Evolutionary conservation across 1,140 invertebrate genomes (phyloP).

Genomic region (Megalopta genalis): DNA sequence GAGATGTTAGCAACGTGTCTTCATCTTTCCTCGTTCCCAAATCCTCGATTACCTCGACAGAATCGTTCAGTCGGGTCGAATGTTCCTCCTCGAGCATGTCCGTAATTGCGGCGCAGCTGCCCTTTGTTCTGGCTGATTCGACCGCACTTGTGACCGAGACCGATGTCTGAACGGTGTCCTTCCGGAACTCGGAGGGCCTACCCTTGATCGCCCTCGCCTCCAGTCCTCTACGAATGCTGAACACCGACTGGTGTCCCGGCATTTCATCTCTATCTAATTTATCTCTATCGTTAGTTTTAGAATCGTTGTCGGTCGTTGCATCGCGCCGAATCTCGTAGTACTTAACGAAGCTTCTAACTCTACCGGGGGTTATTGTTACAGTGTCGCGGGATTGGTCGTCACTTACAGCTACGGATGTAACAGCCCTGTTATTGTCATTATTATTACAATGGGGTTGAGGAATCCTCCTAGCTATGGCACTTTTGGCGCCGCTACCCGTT

Average conservation of each 20-base stretch:
- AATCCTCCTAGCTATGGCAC: constrained; percentile 74
- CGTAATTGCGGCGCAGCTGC: too few relatives aligned
- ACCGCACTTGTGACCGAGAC: not conserved
- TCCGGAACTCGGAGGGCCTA: not conserved
- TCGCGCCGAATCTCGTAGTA: constrained; percentile 74
- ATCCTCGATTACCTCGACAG: not conserved
- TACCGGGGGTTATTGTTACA: constrained; percentile 75
- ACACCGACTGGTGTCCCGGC: constrained; percentile 16
- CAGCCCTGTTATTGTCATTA: constrained; percentile 76
- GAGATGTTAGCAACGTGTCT: not conserved
- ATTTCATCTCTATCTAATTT: constrained; percentile 25
- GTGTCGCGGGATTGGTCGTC: constrained; percentile 71
- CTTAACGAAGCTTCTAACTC: constrained; percentile 75
- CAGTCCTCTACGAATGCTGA: constrained; percentile 26
- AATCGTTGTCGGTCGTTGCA: constrained; percentile 58
- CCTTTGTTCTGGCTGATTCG: not conserved
- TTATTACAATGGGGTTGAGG: constrained; percentile 67
- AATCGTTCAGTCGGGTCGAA: not conserved
- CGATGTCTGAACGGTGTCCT: not conserved
- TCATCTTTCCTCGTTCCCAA: not conserved
- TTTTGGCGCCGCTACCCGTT: constrained; percentile 64
- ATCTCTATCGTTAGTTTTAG: constrained; percentile 63
- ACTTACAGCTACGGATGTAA: constrained; percentile 74
- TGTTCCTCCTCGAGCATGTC: not conserved
- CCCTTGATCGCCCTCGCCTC: constrained; percentile 12